Base-by-base conservation (phyloP, 2,888 invertebrate genomes). In the Drosophila hawaiiensis region DNA sequence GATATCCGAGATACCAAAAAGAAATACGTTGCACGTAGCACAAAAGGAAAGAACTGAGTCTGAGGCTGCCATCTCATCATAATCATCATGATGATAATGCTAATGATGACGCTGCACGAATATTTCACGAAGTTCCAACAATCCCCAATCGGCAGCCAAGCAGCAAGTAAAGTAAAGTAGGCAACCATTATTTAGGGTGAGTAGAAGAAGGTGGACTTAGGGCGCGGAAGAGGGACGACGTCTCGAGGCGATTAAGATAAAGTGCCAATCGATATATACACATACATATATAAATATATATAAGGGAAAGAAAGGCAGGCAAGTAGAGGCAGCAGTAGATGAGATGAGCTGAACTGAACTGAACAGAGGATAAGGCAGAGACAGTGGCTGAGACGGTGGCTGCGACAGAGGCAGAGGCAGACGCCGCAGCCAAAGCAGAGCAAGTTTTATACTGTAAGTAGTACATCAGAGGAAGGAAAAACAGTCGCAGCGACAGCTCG, bases 241-340 rank as follows among this genome's bases (percentile, higher is more conserved):
- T 88, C 87, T 87, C 81, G 78, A 86, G 84, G 84, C 90, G 87
- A 88, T 88, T 88, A 88, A 88, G 87, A 88, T 88, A 88, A 88
- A 88, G 87, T 88, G 89, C 87, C 87, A 88, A 88, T 88, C 87
- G 87, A 88, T 88, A 88, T 90, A 85, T 37, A 56, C 25, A n/a
- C 47, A 47, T 9, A 25, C 47, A 47, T 47, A 47, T 22, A 47
- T 22, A 22, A 7, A 43, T 90, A 88, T 88, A 86, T 37, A 56
- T 37, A 39, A 90, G 84, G 90, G 84, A 88, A 88, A 90, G 90
- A 90, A 88, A 82, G 82, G 80, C 78, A 60, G 29, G 29, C 68
- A 22, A 56, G 33, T 52, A 47, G 47, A 28, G 47, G 49, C 41
- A 58, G 58, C 41, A 37, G 25, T 50, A 62, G 31, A 33, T 22